Evolutionary conservation across 2,113 vertebrate species (phyloP).

Genomic region (Muntiacus reevesi): DNA sequence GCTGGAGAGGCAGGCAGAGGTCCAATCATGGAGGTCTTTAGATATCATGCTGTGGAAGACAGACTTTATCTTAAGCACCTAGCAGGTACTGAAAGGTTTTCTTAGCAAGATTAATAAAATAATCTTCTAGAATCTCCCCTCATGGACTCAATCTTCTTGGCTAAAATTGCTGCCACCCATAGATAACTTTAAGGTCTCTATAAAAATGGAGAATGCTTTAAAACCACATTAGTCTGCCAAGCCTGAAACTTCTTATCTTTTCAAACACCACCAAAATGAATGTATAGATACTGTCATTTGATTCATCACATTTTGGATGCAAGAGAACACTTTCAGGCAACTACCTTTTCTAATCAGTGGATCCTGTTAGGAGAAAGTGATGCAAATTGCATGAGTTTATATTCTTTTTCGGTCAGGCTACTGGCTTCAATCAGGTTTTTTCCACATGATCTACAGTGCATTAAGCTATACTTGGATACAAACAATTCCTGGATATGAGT

Average conservation of each 20-base stretch:
- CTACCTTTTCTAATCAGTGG: conserved; percentile 22
- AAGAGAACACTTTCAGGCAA: conserved; percentile 42
- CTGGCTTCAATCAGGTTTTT: conserved; percentile 39
- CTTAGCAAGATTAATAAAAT: conserved; percentile 35
- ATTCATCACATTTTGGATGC: conserved; percentile 21
- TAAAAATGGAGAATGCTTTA: conserved; percentile 29
- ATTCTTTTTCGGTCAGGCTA: background rate
- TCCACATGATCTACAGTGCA: background rate
- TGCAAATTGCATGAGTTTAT: background rate
- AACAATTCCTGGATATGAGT: background rate
- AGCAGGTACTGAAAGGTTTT: background rate
- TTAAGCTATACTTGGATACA: background rate
- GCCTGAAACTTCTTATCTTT: background rate
- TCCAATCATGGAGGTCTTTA: background rate
- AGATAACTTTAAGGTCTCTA: conserved; percentile 21
- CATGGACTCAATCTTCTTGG: background rate
- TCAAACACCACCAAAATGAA: background rate
- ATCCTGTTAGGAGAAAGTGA: background rate
- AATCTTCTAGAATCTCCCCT: conserved; percentile 9
- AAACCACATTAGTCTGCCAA: conserved; percentile 1
- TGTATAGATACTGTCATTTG: background rate
- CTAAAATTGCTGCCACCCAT: background rate
- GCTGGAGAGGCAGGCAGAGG: background rate
- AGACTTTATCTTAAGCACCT: background rate
- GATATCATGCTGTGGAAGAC: background rate